phyloP scores from a whole-genome alignment of 92 coral and sea anemone genomes.

The Nematostella vectensis region DNA sequence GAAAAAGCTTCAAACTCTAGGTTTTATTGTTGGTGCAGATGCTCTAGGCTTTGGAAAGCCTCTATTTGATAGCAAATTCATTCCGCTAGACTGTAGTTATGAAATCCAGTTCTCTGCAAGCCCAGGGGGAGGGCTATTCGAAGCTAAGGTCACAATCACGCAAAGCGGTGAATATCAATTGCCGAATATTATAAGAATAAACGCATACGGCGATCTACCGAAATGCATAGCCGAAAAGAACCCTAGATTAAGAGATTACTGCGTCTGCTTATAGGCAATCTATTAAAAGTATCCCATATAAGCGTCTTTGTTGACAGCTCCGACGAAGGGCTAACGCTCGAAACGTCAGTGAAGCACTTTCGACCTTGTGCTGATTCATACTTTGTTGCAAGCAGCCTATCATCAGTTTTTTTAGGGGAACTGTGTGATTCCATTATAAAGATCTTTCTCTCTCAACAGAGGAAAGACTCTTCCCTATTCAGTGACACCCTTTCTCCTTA shows the following conservation, averaged over 20 bases:
- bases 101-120: slow-evolving; percentile 40
- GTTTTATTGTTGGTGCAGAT: not conserved
- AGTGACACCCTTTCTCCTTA: too few species aligned
- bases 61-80: not conserved
- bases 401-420: too few species aligned
- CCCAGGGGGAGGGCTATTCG: slow-evolving; percentile 46
- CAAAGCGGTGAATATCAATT: slow-evolving; percentile 7
- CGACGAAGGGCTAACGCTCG: too few species aligned
- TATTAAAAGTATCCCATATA: too few species aligned
- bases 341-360: too few species aligned
- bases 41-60: not conserved
- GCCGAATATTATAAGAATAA: slow-evolving; percentile 23
- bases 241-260: not conserved
- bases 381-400: too few species aligned
- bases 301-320: too few species aligned
- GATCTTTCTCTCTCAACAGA: too few species aligned
- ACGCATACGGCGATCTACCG: slow-evolving; percentile 36
- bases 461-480: too few species aligned
- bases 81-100: slow-evolving; percentile 14
- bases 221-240: slow-evolving; percentile 21
- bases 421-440: too few species aligned
- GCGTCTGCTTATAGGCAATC: not conserved
- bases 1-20: not conserved
- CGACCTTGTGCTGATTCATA: too few species aligned
- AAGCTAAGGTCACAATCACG: slow-evolving; percentile 17